Evolutionary conservation across 1,140 invertebrate species (phyloP), one percentile per base, ranked within the genome.

Genomic region (Charaxes varanes): DNA sequence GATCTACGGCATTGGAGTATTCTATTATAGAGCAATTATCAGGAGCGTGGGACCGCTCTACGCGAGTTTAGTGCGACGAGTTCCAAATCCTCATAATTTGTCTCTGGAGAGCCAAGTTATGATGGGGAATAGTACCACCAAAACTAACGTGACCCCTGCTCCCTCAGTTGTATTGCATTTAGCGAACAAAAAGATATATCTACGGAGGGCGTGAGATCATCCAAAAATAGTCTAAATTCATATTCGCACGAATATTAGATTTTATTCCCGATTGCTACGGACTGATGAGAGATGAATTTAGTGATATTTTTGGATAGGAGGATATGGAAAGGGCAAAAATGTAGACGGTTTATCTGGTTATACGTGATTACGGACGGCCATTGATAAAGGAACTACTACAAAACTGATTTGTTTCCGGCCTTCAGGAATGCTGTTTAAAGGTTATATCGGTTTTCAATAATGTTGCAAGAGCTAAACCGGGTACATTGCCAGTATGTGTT

Each of bases 201-300:
- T 15, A 1, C 2, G n/a, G n/a, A 6, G n/a, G 3, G 11, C n/a
- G n/a, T n/a, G n/a, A n/a, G 30, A 0, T 13, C 23, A 32, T 33
- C 12, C 6, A 16, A 33, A 4, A 26, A 1, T 24, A 22, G 38
- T 33, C 14, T 4, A 0, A 0, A 21, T 21, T 13, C 7, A 31
- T 41, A 31, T 41, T 41, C 73, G 59, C 73, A 78, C 70, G 73
- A 46, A 61, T 70, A 76, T 76, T 53, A 54, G 53, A 55, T 65
- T 41, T 47, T 49, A 50, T 26, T 44, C 27, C 37, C 52, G 53
- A 53, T 50, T 4, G 22, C n/a, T 38, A 51, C 52, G 14, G 43
- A 57, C 62, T 49, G 56, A 44, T 41, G 53, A 58, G 41, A 52
- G 60, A 67, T 56, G 46, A 51, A 53, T 51, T 47, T 31, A 43